Conservation (phyloP, 2,797 vertebrate species). For the Falco concolor region DNA sequence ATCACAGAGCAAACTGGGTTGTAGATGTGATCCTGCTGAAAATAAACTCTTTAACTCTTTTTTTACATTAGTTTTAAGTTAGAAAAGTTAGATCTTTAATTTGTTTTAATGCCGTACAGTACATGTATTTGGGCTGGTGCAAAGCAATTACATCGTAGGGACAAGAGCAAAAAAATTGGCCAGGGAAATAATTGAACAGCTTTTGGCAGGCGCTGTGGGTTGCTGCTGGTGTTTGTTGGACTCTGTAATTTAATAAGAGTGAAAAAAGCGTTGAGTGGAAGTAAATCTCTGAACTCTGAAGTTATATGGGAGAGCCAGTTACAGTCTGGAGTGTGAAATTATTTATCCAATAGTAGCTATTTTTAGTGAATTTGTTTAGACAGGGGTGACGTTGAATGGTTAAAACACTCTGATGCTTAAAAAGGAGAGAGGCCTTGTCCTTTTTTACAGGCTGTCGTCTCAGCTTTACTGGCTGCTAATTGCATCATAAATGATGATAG, state of each 20-base stretch:
- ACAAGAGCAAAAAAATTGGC: neutral
- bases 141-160: neutral
- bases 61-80: neutral
- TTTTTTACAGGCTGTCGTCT: neutral
- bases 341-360: neutral
- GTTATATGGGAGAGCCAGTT: neutral
- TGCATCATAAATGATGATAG: neutral
- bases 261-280: neutral
- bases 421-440: neutral
- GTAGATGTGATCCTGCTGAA: neutral
- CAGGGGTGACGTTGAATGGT: neutral
- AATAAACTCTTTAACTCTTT: neutral
- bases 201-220: neutral
- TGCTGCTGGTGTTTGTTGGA: neutral
- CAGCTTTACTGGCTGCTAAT: neutral
- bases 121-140: neutral
- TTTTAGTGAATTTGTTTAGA: neutral
- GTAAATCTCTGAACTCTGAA: neutral
- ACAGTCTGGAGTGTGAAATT: neutral
- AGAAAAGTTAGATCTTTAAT: neutral
- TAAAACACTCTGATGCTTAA: neutral
- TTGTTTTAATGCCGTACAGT: neutral
- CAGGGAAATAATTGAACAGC: neutral
- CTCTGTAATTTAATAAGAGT: neutral
- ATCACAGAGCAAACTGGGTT: neutral